These are phyloP conservation scores for Polyploca ridens DNA, from an alignment of 2,888 invertebrate genomes.

Conservation along the genomic window DNA sequence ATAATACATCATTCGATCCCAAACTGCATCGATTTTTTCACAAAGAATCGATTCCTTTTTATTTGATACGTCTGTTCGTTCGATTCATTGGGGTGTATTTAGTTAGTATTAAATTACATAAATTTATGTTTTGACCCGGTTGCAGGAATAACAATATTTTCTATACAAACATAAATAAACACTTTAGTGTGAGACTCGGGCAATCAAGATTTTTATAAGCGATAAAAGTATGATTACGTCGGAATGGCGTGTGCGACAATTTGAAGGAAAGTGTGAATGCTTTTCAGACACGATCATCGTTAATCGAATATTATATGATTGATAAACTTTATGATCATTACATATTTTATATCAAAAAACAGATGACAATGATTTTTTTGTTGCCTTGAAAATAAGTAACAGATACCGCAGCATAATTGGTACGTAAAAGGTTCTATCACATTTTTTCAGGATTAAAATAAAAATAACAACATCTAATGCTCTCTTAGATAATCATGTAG, in stretches of 20 bases:
- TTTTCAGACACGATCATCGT: constrained; percentile 64
- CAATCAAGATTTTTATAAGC: constrained; percentile 56
- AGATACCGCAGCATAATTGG: neutral
- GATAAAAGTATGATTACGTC: constrained; percentile 56
- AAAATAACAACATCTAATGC: no score
- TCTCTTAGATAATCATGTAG: no score
- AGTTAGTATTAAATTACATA: constrained; percentile 51
- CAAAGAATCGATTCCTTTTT: constrained; percentile 60
- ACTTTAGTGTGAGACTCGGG: constrained; percentile 33
- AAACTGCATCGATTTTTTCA: constrained; percentile 63
- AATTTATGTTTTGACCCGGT: constrained; percentile 49
- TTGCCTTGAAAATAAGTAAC: neutral
- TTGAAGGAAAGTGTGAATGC: constrained; percentile 42
- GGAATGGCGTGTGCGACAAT: constrained; percentile 46
- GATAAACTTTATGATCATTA: constrained; percentile 35
- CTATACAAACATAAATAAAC: constrained; percentile 46
- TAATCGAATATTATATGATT: constrained; percentile 38
- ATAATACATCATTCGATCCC: constrained; percentile 70
- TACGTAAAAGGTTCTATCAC: no score
- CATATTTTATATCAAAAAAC: constrained; percentile 12
- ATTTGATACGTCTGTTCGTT: constrained; percentile 58
- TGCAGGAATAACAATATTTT: constrained; percentile 44
- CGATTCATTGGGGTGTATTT: constrained; percentile 40
- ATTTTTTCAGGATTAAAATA: no score
- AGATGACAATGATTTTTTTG: constrained; percentile 8